Evolutionary conservation across 2,888 invertebrate genomes (phyloP), one percentile per base, ranked within the genome.

Genomic region (Cremastinae sp.): DNA sequence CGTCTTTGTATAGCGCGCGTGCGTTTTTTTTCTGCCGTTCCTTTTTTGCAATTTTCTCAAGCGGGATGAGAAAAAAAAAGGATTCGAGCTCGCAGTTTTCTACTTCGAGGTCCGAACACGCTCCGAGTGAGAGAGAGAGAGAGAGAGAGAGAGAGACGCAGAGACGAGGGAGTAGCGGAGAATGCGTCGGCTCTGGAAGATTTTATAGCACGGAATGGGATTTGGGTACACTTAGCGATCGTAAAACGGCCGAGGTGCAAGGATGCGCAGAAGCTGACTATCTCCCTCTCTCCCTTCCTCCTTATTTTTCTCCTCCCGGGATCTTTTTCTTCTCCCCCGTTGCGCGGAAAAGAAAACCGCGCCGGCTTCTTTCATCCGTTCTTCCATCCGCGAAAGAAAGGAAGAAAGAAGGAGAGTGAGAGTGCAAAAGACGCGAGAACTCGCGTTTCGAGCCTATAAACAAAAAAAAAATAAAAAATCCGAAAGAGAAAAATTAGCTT

Each of bases 181-280:
- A 41, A 43, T 22, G 43, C 28, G 43, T 12, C 41, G 41, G 43
- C 47, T 61, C 61, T 61, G 45, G 28, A 47, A 35, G 61, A 47
- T 61, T 61, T 61, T 61, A 61, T 47, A 61, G 61, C 83, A 73
- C 59, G 83, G 83, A 83, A 85, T 84, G 85, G 83, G 85, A 88
- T 87, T 87, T 84, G 85, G 86, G 85, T 86, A 86, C 87, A 85
- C 87, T 87, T 87, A 86, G 87, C 84, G 79, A 83, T 84, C 83
- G 83, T 88, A 88, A 87, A 88, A 84, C 84, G 83, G 83, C 82
- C 65, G 78, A 87, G 87, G 86, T 86, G 87, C 85, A 87, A 87
- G 85, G 87, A 86, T 84, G 79, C 80, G 66, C 78, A 71, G 75
- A 70, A 78, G 75, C 66, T 68, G 68, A 28, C 28, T 28, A 5